phyloP scores from a whole-genome alignment of 2,113 vertebrate species.

The Pungitius pungitius region DNA sequence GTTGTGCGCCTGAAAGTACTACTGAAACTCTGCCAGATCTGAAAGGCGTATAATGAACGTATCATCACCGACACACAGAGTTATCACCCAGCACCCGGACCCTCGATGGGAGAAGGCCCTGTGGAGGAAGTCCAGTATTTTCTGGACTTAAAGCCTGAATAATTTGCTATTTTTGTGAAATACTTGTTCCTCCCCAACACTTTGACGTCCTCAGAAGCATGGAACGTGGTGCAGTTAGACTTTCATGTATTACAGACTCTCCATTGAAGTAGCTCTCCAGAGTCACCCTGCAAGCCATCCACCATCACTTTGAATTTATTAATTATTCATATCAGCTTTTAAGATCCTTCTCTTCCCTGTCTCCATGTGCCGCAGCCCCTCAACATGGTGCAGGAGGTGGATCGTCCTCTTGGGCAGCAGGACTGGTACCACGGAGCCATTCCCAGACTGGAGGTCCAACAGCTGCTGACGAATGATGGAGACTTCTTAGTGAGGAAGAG shows the following conservation, averaged over 20 bases:
- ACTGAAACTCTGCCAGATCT: no score
- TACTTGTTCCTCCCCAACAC: constrained; percentile 12
- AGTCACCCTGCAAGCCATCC: constrained; percentile 29
- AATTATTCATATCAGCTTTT: constrained; percentile 31
- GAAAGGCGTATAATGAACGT: no score
- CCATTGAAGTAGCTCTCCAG: constrained; percentile 52
- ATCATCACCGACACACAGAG: no score
- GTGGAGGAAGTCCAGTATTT: constrained; percentile 6
- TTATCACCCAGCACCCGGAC: constrained; percentile 6
- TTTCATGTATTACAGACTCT: constrained; percentile 37
- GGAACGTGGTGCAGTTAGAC: constrained; percentile 8
- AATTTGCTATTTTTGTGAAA: constrained; percentile 28
- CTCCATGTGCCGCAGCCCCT: constrained; percentile 82
- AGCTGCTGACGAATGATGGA: constrained; percentile 84
- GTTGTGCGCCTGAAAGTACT: not conserved
- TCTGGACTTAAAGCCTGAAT: constrained; percentile 15
- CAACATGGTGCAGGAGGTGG: constrained; percentile 79
- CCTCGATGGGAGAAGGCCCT: not conserved
- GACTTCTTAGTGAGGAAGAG: constrained; percentile 96
- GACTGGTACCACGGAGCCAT: constrained; percentile 96
- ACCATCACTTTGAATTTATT: constrained; percentile 27
- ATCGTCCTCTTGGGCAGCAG: constrained; percentile 91
- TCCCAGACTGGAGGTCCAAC: constrained; percentile 87
- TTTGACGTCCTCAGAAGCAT: constrained; percentile 18
- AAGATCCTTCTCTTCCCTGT: constrained; percentile 15